Evolutionary conservation across 2,888 invertebrate genomes (phyloP).

Genomic region (Epirrhoe alternata): DNA sequence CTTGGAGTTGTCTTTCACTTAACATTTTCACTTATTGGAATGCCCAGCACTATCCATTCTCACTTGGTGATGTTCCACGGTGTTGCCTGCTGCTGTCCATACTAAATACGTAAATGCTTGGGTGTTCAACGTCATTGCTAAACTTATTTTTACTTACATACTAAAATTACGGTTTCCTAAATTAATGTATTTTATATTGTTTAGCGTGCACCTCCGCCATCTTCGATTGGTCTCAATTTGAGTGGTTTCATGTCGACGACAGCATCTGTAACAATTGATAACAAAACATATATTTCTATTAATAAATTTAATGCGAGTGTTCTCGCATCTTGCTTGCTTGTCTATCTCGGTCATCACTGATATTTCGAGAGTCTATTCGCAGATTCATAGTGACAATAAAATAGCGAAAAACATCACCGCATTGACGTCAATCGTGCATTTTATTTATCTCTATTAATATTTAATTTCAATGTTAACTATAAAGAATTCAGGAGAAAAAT

Average conservation of each 20-base stretch:
- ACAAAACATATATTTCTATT: conserved; percentile 15
- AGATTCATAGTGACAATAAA: conserved; percentile 50
- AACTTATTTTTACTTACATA: conserved; percentile 70
- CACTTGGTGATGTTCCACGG: conserved; percentile 41
- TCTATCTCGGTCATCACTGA: conserved; percentile 44
- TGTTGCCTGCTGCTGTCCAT: conserved; percentile 44
- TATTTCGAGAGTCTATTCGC: conserved; percentile 48
- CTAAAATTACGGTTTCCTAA: conserved; percentile 81
- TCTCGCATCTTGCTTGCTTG: conserved; percentile 24
- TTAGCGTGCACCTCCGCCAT: conserved; percentile 63
- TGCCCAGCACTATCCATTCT: conserved; percentile 69
- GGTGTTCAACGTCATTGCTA: conserved; percentile 64
- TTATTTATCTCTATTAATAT: conserved; percentile 43
- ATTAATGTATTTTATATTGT: conserved; percentile 58
- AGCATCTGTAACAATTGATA: conserved; percentile 67
- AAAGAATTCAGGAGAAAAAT: conserved; percentile 51
- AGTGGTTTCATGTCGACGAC: conserved; percentile 58
- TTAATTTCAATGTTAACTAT: conserved; percentile 49
- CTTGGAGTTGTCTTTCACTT: conserved; percentile 70
- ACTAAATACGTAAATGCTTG: conserved; percentile 76
- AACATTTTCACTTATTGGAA: conserved; percentile 72
- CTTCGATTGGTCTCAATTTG: conserved; percentile 69
- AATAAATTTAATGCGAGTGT: conserved; percentile 20
- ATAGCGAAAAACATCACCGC: conserved; percentile 43
- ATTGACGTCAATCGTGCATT: conserved; percentile 57